Base-by-base conservation (phyloP, 2,888 invertebrate species). In the Troides helena region DNA sequence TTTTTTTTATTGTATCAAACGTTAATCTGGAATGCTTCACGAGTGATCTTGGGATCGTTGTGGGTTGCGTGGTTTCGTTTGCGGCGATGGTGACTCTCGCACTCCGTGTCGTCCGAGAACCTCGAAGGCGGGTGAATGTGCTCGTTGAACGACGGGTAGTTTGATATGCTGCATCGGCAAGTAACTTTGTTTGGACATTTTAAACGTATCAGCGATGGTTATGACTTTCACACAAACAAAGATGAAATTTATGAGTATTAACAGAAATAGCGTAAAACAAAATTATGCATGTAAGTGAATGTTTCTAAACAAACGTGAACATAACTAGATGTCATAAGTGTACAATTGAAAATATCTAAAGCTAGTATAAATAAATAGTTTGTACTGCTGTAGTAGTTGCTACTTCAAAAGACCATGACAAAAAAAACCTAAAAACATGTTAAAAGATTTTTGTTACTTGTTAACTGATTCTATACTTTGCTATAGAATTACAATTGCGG, bases 51-150 rank as follows among this genome's bases (percentile, higher is more conserved):
- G 75, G 83, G 89, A 79, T 93, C 94, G 84, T 69, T 72, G 71
- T 72, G 71, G 64, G 80, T 77, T 23, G 75, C 75, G 68, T 76
- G 77, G 62, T 73, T 76, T 66, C 94, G 83, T 80, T 90, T 90
- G 76, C 91, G 82, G 5, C 92, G 83, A 74, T 85, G 88, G 79
- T 89, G 94, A 64, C 85, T 89, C 83, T 94, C 94, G 88, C 94
- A 93, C 81, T 94, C 94, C 68, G 94, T 94, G 85, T 94, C 94
- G 93, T 97, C 97, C 78, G 97, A 96, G 94, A 97, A 97, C 75
- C 97, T 95, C 81, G 96, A 95, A 81, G 97, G 97, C 81, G 97
- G 97, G 93, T 97, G 96, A 83, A 96, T 96, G 88, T 96, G 95
- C 82, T 96, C 96, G 93, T 95, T 96, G 94, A 96, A 96, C 88